Evolutionary conservation across 2,888 invertebrate species (phyloP), one percentile per base, ranked within the genome.

Genomic region (Drosophila cognata): DNA sequence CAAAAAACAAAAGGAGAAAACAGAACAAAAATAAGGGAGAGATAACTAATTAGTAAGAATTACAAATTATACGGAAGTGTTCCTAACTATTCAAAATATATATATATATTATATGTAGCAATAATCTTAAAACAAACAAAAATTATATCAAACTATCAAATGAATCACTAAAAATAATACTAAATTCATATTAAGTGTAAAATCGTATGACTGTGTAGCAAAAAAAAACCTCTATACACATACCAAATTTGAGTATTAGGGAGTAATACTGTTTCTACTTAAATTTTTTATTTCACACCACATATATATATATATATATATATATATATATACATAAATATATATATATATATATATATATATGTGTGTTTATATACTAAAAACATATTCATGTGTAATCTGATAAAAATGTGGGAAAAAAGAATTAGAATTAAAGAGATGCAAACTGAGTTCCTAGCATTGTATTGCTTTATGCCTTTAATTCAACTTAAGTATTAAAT

Each of bases 401-500:
- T 36, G 28, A 28, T 62, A 2, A 25, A 51, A 4, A 41, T 52
- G 48, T 68, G 43, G 11, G 25, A 58, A 6, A 41, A 60, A 46
- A 70, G 48, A 41, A 77, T 74, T 81, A 79, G 77, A 79, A 73
- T 71, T 76, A 86, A 69, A 76, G 75, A 87, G 81, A 89, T 72
- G 76, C 71, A 90, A 89, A 83, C 85, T 90, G 81, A 88, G 90
- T 90, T 89, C 89, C 90, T 90, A 88, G 86, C 82, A 90, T 78
- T 82, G 67, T 80, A 81, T 77, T 88, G 84, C 89, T 88, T 87
- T 85, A 85, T 86, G 87, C 85, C 82, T 82, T 85, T 83, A 88
- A 46, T 82, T 84, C 75, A 77, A 79, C 73, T 79, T 82, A 71
- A 79, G 64, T 71, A 77, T 69, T 64, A 60, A 60, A 66, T 57